A percentile compares a stretch with the other conserved stretches of the same genome.
Evolutionary conservation across 2,113 vertebrate genomes (phyloP).

Genomic region (Ovis aries): ARS-UI_Ramb_v3.0 NC_056063.1:46038501-46039000

Average conservation of each 20-base stretch:
- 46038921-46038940: constrained; percentile 51
- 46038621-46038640: constrained; percentile 62
- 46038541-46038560: constrained; percentile 69
- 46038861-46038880: constrained; percentile 37
- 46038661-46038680: constrained; percentile 25
- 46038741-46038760: constrained; percentile 15
- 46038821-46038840: constrained; percentile 47
- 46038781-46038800: background rate
- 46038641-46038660: constrained; percentile 34
- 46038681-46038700: background rate
- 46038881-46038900: constrained; percentile 57
- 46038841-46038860: constrained; percentile 53
- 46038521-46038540: constrained; percentile 57
- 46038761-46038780: background rate
- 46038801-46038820: constrained; percentile 43
- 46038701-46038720: constrained; percentile 40
- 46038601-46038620: constrained; percentile 53
- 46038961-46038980: constrained; percentile 47
- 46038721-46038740: background rate
- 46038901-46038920: constrained; percentile 52
- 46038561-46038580: constrained; percentile 65
- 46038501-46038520: constrained; percentile 67
- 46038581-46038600: constrained; percentile 61
- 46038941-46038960: constrained; percentile 57
- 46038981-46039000: constrained; percentile 51